Conservation (phyloP, 2,113 vertebrate genomes). For the Furnarius figulus region DNA sequence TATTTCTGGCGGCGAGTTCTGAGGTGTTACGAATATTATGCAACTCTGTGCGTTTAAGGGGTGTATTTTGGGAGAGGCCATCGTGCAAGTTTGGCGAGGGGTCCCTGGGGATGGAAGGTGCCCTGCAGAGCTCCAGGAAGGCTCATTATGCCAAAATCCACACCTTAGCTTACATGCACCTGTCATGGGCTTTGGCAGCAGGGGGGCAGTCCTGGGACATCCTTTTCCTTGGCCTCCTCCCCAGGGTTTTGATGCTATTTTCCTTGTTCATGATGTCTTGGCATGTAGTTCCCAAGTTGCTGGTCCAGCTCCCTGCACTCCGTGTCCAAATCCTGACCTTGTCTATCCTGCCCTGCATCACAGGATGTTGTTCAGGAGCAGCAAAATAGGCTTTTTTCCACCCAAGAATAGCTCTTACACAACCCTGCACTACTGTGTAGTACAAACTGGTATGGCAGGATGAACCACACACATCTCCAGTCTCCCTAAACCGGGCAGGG, state of each 20-base stretch:
- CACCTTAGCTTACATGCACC: not conserved
- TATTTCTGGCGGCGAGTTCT: not conserved
- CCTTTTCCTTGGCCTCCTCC: not conserved
- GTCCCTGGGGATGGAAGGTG: not conserved
- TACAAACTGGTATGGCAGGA: not conserved
- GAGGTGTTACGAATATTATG: not conserved
- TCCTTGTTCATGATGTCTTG: not conserved
- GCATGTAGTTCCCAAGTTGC: not conserved
- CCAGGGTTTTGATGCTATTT: not conserved
- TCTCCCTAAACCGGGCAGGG: fast-evolving
- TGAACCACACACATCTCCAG: not conserved
- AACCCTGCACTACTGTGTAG: not conserved
- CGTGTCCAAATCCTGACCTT: fast-evolving
- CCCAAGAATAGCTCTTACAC: not conserved
- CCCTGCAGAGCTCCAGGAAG: not conserved
- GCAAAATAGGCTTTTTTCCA: not conserved
- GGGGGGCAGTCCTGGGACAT: not conserved
- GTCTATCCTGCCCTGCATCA: fast-evolving
- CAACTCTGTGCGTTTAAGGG: not conserved
- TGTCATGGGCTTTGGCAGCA: not conserved
- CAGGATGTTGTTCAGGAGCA: not conserved
- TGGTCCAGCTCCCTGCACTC: not conserved
- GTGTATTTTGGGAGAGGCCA: not conserved
- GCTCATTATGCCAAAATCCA: not conserved
- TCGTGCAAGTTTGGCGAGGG: not conserved